Evolutionary conservation across 2,113 vertebrate species (phyloP).

Genomic region (Anguilla rostrata): DNA sequence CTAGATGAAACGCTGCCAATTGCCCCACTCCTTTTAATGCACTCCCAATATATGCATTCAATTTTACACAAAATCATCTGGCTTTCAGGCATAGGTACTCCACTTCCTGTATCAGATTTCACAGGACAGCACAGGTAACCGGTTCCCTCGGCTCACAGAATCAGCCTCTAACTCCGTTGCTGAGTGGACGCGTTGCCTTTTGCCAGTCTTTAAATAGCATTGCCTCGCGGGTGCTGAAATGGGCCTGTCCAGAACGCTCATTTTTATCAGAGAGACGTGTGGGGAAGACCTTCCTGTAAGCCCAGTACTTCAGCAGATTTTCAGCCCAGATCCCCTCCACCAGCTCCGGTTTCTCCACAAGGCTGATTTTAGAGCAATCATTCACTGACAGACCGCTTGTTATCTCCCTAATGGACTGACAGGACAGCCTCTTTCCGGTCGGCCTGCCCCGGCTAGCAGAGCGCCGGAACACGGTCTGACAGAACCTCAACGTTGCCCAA

Average conservation of each 20-base stretch:
- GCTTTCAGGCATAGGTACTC: neutral
- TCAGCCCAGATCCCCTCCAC: neutral
- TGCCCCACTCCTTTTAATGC: neutral
- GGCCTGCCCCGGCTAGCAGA: neutral
- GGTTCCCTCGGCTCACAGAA: neutral
- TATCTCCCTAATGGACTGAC: conserved; percentile 17
- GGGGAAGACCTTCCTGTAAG: neutral
- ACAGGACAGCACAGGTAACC: neutral
- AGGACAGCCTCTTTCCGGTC: conserved; percentile 7
- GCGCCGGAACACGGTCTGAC: neutral
- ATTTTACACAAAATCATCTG: neutral
- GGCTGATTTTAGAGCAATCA: conserved; percentile 23
- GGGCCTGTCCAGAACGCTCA: neutral
- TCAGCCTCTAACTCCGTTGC: neutral
- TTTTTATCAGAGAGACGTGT: neutral
- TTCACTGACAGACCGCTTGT: conserved; percentile 6
- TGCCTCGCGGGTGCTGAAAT: neutral
- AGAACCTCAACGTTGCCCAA: neutral
- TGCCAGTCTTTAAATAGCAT: neutral
- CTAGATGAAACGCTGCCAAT: too few relatives aligned
- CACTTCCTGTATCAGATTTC: neutral
- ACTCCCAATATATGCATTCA: neutral
- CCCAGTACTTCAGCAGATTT: neutral
- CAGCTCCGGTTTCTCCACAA: neutral
- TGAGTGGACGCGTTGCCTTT: neutral